phyloP scores from a whole-genome alignment of 2,888 invertebrate genomes.

The Diplolepis rosae region DNA sequence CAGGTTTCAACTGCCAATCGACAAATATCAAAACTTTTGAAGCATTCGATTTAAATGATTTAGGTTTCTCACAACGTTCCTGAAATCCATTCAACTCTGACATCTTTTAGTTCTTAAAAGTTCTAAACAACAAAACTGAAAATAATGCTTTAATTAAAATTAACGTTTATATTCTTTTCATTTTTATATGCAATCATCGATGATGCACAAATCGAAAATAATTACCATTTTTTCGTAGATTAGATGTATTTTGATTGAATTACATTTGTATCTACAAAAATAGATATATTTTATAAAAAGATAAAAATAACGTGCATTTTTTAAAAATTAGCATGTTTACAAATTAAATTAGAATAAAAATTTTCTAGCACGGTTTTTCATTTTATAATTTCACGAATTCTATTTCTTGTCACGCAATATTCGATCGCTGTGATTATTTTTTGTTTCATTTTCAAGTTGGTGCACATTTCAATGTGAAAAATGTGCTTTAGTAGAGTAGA shows the following conservation, averaged over 20 bases:
- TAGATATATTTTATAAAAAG: too few relatives aligned
- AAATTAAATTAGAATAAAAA: neutral
- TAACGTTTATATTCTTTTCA: neutral
- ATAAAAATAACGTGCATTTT: too few relatives aligned
- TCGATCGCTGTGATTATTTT: neutral
- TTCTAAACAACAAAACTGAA: too few relatives aligned
- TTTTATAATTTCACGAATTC: neutral
- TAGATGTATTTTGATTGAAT: neutral
- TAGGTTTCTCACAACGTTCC: neutral
- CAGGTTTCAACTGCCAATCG: neutral
- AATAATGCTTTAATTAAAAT: neutral
- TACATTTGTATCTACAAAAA: neutral
- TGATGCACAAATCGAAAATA: neutral
- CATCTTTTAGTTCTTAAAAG: neutral
- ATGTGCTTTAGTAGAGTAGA: neutral
- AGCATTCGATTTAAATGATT: neutral
- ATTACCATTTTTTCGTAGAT: neutral
- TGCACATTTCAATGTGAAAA: neutral
- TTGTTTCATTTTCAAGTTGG: neutral
- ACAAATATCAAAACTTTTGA: neutral
- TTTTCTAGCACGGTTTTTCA: neutral
- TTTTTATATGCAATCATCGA: neutral
- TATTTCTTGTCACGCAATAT: neutral
- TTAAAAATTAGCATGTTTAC: neutral
- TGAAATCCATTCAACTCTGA: neutral